Conservation (phyloP, 2,888 invertebrate species). For the Mesorhabditis spiculigera region DNA sequence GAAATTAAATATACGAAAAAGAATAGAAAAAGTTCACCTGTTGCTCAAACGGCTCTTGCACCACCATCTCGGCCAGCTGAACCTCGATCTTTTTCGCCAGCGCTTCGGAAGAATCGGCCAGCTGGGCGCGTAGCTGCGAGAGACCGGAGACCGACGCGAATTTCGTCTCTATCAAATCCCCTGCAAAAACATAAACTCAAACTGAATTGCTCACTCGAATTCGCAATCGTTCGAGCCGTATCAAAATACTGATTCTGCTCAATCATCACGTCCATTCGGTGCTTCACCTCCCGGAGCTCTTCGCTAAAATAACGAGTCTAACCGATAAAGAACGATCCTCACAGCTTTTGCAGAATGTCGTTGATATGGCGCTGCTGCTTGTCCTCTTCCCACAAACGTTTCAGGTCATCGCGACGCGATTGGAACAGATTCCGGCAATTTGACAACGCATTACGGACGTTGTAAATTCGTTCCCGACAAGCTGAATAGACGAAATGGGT, state of each 20-base stretch:
- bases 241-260: slow-evolving; percentile 19
- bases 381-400: slow-evolving; percentile 2
- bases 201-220: slow-evolving; percentile 16
- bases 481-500: not conserved
- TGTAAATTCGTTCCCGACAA: slow-evolving; percentile 2
- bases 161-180: slow-evolving; percentile 39
- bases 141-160: slow-evolving; percentile 46
- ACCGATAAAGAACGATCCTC: not conserved
- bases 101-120: slow-evolving; percentile 22
- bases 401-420: slow-evolving; percentile 3
- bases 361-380: slow-evolving; percentile 1
- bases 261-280: slow-evolving; percentile 9
- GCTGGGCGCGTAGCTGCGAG: slow-evolving; percentile 33
- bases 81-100: slow-evolving; percentile 38
- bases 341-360: not conserved
- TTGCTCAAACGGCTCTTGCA: slow-evolving; percentile 52
- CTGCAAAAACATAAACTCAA: slow-evolving; percentile 15
- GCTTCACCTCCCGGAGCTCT: slow-evolving; percentile 3
- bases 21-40: slow-evolving; percentile 22
- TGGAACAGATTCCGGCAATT: slow-evolving; percentile 1
- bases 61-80: slow-evolving; percentile 38
- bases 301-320: not conserved
- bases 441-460: not conserved
- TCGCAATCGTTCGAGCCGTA: slow-evolving; percentile 22
- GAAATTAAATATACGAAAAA: not conserved